Percentiles rank a stretch among this genome's conserved stretches.
Evolutionary conservation across 2,113 vertebrate species (phyloP).

Genomic region (chimpanzee (Pan troglodytes)): NHGRI_mPanTro3-v2.1_pri NC_072410.2:80218501-80219000

Average conservation of each 20-base stretch:
- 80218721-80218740: background rate
- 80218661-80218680: background rate
- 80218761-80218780: background rate
- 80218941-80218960: conserved; percentile 35
- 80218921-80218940: background rate
- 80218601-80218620: background rate
- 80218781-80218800: background rate
- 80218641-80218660: background rate
- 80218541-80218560: too few relatives aligned
- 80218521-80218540: too few relatives aligned
- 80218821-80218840: background rate
- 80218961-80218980: background rate
- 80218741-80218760: background rate
- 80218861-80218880: background rate
- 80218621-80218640: background rate
- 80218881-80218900: background rate
- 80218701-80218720: background rate
- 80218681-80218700: background rate
- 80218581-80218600: background rate
- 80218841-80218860: background rate
- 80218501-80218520: too few relatives aligned
- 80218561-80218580: too few relatives aligned
- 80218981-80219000: background rate
- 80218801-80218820: background rate
- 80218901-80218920: background rate